Percentiles rank a stretch among this genome's conserved stretches.
These are phyloP conservation scores for Scaptomyza polygonia DNA, from an alignment of 2,888 invertebrate genomes.

Conservation along the genomic window DNA sequence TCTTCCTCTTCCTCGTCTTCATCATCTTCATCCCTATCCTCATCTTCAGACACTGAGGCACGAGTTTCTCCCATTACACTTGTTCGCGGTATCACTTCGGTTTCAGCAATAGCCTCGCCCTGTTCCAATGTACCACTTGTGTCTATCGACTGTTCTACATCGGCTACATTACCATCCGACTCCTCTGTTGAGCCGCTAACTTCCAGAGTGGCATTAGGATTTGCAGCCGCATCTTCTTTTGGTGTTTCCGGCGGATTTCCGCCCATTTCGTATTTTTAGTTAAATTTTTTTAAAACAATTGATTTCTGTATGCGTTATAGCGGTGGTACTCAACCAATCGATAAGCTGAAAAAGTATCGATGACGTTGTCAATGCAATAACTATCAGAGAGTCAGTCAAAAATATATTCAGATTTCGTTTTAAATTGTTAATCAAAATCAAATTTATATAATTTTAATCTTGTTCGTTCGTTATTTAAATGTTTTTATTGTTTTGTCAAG, in stretches of 20 bases:
- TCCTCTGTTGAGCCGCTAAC: constrained; percentile 42
- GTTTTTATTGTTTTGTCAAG: not conserved
- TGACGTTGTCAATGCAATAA: not conserved
- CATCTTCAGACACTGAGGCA: constrained; percentile 22
- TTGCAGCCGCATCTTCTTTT: not conserved
- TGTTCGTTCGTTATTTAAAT: too few species aligned
- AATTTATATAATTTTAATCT: not conserved
- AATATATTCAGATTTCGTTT: not conserved
- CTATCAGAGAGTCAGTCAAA: not conserved
- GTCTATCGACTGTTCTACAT: constrained; percentile 32
- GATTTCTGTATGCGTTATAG: not conserved
- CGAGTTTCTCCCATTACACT: constrained; percentile 3
- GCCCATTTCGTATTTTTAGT: not conserved
- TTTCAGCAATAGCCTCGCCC: not conserved
- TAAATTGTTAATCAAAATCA: not conserved
- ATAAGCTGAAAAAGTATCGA: not conserved
- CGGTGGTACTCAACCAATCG: constrained; percentile 1
- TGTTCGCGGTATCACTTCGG: not conserved
- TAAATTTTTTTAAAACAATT: constrained; percentile 5
- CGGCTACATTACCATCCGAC: constrained; percentile 24
- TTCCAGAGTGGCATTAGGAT: constrained; percentile 37
- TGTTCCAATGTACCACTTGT: constrained; percentile 8
- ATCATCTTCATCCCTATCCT: not conserved
- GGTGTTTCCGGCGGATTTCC: not conserved
- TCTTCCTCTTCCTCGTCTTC: constrained; percentile 19